phyloP scores from a whole-genome alignment of 2,113 vertebrate genomes.

The Cheirogaleus medius region DNA sequence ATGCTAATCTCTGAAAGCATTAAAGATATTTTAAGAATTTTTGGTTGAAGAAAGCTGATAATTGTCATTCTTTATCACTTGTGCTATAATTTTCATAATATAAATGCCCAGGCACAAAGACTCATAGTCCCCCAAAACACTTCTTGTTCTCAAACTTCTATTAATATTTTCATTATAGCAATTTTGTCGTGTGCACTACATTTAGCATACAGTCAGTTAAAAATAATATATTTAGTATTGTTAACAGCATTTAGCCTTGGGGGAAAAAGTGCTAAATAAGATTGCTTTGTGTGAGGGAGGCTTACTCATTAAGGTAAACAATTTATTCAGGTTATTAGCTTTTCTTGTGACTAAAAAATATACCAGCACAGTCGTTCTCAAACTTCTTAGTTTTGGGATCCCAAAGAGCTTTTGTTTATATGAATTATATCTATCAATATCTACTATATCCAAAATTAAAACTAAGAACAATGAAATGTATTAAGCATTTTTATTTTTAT shows the following conservation, averaged over 20 bases:
- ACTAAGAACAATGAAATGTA: too few relatives aligned
- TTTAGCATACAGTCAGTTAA: neutral
- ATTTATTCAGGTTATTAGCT: too few relatives aligned
- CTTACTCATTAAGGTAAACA: too few relatives aligned
- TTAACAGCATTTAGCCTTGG: neutral
- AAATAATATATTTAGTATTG: neutral
- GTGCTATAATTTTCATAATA: neutral
- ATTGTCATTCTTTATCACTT: neutral
- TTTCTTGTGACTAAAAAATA: too few relatives aligned
- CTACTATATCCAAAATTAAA: too few relatives aligned
- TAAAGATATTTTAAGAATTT: neutral
- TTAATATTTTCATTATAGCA: neutral
- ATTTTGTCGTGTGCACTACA: neutral
- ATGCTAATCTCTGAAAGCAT: neutral
- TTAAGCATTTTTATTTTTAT: too few relatives aligned
- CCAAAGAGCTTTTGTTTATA: too few relatives aligned
- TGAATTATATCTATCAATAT: too few relatives aligned
- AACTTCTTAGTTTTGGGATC: too few relatives aligned
- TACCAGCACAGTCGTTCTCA: too few relatives aligned
- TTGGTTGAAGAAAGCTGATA: neutral
- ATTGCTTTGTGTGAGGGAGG: neutral
- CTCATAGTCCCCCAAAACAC: neutral
- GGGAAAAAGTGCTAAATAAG: neutral
- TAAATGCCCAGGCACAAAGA: neutral
- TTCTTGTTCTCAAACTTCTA: neutral